A percentile compares a stretch with the other conserved stretches of the same genome.
Conservation (phyloP, 1,140 invertebrate genomes). For the Coelopa frigida region DNA sequence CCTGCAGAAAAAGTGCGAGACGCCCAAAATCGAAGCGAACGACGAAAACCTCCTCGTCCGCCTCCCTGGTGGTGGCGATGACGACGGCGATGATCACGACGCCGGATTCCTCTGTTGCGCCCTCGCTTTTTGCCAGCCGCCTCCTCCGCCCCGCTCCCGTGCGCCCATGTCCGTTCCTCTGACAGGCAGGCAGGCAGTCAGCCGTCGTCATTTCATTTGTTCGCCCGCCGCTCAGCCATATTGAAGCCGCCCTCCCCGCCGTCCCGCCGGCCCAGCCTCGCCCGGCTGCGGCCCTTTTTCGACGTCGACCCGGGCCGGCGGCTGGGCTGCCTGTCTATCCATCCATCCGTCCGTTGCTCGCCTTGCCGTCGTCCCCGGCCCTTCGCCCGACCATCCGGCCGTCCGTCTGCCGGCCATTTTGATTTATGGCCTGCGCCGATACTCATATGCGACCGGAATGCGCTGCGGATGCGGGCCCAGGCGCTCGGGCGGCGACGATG, state of each 20-base stretch:
- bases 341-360: background rate
- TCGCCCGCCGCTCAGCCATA: conserved; percentile 19
- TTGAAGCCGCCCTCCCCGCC: conserved; percentile 9
- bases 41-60: too few species aligned
- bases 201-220: conserved; percentile 45
- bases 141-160: conserved; percentile 29
- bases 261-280: background rate
- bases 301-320: too few species aligned
- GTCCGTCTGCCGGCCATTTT: conserved; percentile 45
- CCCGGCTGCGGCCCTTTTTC: too few species aligned
- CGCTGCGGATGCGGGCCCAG: too few species aligned
- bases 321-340: conserved; percentile 3
- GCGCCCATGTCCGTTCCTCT: conserved; percentile 46
- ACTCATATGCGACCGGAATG: conserved; percentile 44
- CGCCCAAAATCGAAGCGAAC: too few species aligned
- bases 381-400: conserved; percentile 23
- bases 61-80: too few species aligned
- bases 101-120: too few species aligned
- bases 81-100: too few species aligned
- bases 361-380: conserved; percentile 9
- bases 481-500: too few species aligned
- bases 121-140: too few species aligned
- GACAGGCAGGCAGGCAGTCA: conserved; percentile 45
- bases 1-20: too few species aligned
- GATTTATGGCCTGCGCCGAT: conserved; percentile 45